Evolutionary conservation across 2,113 vertebrate genomes (phyloP), one percentile per base, ranked within the genome.

Genomic region (Maylandia zebra): DNA sequence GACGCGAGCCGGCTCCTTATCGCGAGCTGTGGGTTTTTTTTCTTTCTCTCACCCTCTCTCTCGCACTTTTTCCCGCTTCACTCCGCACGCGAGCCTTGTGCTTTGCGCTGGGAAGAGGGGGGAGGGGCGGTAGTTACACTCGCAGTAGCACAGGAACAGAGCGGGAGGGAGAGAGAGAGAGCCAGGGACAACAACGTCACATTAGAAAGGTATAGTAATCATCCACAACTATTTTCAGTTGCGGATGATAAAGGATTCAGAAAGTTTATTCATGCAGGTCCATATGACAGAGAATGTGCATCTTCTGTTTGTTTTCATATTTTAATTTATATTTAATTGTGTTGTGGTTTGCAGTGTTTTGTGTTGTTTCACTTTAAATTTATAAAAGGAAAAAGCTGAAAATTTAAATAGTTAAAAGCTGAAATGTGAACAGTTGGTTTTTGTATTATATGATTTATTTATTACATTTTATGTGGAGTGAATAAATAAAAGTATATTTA

Each of bases 31-130:
- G 52, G 1, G 0, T n/a, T n/a, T 55, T 27, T 6, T 2, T 12
- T 53, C 19, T 50, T 2, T 17, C 45, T n/a, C 50, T 19, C 45
- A 8, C 45, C 2, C 1, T 13, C 43, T 50, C 1, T 50, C 17
- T 8, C 4, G 0, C 55, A 14, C 7, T 27, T 56, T 56, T 56
- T 24, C 0, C 1, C 0, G 1, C 53, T 56, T 56, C 53, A 24
- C 53, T 24, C n/a, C 0, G 1, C 52, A 55, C 2, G 0, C 2
- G 0, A 24, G n/a, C n/a, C 53, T 24, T 12, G 53, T 55, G n/a
- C 1, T 55, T 55, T 55, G 0, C 1, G 0, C 53, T 55, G n/a
- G 0, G 2, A 0, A 24, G 53, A 56, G n/a, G 53, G 10, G 53
- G 53, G 53, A 55, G n/a, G n/a, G 53, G 53, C n/a, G 3, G 3